Evolutionary conservation across 2,113 vertebrate genomes (phyloP).

Genomic region (Hemichromis elongatus): DNA sequence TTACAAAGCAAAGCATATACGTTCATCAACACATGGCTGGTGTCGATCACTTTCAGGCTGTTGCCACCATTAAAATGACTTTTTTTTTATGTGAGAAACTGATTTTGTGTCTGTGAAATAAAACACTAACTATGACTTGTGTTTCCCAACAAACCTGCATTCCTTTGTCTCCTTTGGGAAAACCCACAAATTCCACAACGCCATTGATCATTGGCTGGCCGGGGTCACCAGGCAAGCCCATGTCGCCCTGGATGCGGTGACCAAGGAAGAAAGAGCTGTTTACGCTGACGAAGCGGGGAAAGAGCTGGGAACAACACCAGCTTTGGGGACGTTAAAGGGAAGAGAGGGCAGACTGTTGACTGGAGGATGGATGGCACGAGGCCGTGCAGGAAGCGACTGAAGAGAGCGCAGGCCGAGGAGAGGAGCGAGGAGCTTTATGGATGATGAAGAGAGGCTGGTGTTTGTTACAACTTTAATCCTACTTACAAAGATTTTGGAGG

Average conservation of each 20-base stretch:
- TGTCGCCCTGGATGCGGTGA: slow-evolving; percentile 80
- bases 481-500: not conserved
- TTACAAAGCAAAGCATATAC: not conserved
- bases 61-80: not conserved
- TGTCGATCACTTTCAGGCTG: not conserved
- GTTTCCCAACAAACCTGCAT: slow-evolving; percentile 75
- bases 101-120: not conserved
- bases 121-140: not conserved
- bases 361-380: not conserved
- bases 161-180: slow-evolving; percentile 87
- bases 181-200: slow-evolving; percentile 83
- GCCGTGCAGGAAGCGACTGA: not conserved
- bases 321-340: not conserved
- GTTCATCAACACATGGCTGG: not conserved
- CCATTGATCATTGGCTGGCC: slow-evolving; percentile 82
- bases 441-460: not conserved
- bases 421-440: not conserved
- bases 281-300: not conserved
- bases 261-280: slow-evolving; percentile 58
- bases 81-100: rapidly evolving
- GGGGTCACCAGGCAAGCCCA: slow-evolving; percentile 81
- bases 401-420: not conserved
- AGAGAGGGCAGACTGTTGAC: not conserved
- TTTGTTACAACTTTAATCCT: not conserved
- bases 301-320: not conserved